phyloP scores from a whole-genome alignment of 2,797 vertebrate species.

The Melanotaenia maccullochi region DNA sequence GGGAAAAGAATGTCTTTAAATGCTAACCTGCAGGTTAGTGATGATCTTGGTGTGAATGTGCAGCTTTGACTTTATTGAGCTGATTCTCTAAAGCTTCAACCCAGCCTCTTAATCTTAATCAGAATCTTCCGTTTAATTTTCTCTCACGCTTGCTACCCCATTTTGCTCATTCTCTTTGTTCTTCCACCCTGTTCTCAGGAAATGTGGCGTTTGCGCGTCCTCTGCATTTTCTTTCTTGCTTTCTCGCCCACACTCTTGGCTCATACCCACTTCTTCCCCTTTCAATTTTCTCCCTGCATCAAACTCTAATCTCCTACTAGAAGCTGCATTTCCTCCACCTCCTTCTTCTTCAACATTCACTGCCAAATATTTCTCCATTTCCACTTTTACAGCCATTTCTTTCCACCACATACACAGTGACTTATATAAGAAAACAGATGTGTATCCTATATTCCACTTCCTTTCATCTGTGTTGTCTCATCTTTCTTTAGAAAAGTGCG shows the following conservation, averaged over 20 bases:
- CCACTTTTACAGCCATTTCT: constrained; percentile 4
- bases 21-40: background rate
- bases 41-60: constrained; percentile 40
- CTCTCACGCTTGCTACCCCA: constrained; percentile 18
- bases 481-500: constrained; percentile 47
- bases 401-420: background rate
- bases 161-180: constrained; percentile 48
- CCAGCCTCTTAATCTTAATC: constrained; percentile 54
- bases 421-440: background rate
- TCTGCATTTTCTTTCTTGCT: constrained; percentile 56
- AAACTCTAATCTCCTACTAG: constrained; percentile 71
- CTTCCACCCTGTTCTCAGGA: constrained; percentile 31
- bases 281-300: constrained; percentile 45
- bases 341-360: constrained; percentile 30
- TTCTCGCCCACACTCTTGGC: constrained; percentile 63
- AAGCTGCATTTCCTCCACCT: constrained; percentile 61
- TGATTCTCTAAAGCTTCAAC: constrained; percentile 43
- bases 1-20: constrained; percentile 10
- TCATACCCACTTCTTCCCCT: constrained; percentile 61
- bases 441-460: background rate
- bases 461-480: constrained; percentile 35
- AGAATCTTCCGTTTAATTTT: constrained; percentile 60
- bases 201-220: constrained; percentile 45
- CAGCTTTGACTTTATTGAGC: constrained; percentile 35
- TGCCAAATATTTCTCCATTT: constrained; percentile 57